Evolutionary conservation across 2,113 vertebrate species (phyloP).

Genomic region (Amia ocellicauda): DNA sequence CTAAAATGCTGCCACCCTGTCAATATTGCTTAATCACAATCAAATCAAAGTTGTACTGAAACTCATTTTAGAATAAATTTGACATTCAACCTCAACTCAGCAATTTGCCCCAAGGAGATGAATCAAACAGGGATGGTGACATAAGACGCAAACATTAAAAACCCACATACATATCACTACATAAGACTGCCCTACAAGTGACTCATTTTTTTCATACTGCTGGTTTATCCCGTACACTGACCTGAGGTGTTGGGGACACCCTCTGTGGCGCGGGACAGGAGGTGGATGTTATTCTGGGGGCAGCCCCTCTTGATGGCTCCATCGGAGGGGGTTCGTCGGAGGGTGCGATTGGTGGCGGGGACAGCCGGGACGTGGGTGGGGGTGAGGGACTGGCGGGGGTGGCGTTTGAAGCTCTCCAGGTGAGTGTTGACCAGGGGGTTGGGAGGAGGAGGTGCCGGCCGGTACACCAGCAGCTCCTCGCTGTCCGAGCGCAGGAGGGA

Average conservation of each 20-base stretch:
- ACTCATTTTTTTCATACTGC: too few species aligned
- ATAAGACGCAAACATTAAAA: too few species aligned
- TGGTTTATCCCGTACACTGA: too few species aligned
- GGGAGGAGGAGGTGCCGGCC: constrained; percentile 66
- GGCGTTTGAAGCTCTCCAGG: constrained; percentile 88
- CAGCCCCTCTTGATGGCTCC: constrained; percentile 81
- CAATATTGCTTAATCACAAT: too few species aligned
- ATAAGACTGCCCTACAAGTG: too few species aligned
- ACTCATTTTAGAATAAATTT: too few species aligned
- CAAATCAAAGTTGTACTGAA: too few species aligned
- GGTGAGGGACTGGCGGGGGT: constrained; percentile 90
- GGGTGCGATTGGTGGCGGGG: constrained; percentile 59
- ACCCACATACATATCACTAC: too few species aligned
- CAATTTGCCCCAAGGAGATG: too few species aligned
- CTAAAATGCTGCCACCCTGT: too few species aligned
- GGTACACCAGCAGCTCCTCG: constrained; percentile 82
- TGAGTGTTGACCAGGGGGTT: constrained; percentile 89
- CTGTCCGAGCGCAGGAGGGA: constrained; percentile 88
- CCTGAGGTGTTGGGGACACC: constrained; percentile 44
- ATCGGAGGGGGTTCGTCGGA: constrained; percentile 90
- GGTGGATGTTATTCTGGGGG: constrained; percentile 39
- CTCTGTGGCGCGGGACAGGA: constrained; percentile 36
- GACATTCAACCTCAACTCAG: too few species aligned
- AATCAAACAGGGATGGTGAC: too few species aligned
- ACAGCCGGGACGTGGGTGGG: constrained; percentile 84